Conservation (phyloP, 2,797 vertebrate species). For the Varecia variegata region DNA sequence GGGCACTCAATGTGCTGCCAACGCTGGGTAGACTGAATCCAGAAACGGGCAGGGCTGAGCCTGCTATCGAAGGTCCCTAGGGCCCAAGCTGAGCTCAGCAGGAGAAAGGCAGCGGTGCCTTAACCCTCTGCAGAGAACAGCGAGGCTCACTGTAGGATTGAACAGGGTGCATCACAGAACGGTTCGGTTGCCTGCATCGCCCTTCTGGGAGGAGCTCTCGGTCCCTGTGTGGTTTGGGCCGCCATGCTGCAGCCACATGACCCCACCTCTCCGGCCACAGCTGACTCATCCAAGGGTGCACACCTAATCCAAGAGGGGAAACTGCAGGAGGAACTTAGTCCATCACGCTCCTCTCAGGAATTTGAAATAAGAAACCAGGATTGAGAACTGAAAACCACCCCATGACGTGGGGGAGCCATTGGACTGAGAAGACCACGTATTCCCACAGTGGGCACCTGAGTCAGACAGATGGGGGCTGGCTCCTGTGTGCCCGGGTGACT, state of each 20-base stretch:
- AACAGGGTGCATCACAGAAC: neutral
- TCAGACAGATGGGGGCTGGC: neutral
- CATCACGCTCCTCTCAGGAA: neutral
- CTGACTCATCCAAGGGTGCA: neutral
- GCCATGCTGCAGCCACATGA: neutral
- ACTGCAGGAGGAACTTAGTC: neutral
- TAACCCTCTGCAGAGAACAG: neutral
- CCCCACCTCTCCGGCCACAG: neutral
- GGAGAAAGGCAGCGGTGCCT: neutral
- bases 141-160: neutral
- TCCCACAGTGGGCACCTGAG: neutral
- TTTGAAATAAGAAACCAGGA: neutral
- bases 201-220: neutral
- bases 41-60: neutral
- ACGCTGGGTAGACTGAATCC: constrained; percentile 26
- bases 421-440: neutral
- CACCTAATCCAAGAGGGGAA: neutral
- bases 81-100: neutral
- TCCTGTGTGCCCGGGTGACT: neutral
- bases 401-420: neutral
- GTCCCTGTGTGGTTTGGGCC: neutral
- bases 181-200: neutral
- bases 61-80: neutral
- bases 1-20: constrained; percentile 61
- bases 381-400: neutral